Evolutionary conservation across 2,888 invertebrate species (phyloP).

Genomic region (Allygus modestus): DNA sequence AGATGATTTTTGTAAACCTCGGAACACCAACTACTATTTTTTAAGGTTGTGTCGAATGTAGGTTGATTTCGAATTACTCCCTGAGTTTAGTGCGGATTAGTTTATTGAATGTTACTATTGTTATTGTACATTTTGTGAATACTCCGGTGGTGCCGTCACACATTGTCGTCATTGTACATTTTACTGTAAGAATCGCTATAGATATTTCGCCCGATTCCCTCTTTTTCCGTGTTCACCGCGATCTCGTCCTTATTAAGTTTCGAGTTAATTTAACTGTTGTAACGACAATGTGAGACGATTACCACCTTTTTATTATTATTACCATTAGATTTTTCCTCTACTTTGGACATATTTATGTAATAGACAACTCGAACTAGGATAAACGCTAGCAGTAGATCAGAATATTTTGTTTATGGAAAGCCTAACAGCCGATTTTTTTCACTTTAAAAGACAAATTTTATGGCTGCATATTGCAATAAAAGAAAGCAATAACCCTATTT

Average conservation of each 20-base stretch:
- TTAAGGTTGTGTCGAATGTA: conserved; percentile 63
- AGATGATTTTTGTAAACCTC: conserved; percentile 59
- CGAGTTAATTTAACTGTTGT: neutral
- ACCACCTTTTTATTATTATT: conserved; percentile 53
- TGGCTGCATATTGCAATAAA: conserved; percentile 64
- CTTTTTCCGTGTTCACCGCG: neutral
- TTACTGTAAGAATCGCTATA: neutral
- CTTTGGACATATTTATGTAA: conserved; percentile 58
- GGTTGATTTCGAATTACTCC: conserved; percentile 55
- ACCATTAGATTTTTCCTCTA: conserved; percentile 53
- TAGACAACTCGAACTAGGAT: conserved; percentile 57
- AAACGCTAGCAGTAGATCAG: conserved; percentile 63
- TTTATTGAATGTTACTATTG: conserved; percentile 60
- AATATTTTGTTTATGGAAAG: conserved; percentile 59
- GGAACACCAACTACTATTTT: conserved; percentile 63
- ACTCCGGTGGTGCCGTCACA: conserved; percentile 45
- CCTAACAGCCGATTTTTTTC: conserved; percentile 62
- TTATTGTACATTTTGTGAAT: conserved; percentile 63
- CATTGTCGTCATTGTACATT: conserved; percentile 12
- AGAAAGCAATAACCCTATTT: conserved; percentile 63
- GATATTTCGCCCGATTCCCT: neutral
- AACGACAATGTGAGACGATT: conserved; percentile 18
- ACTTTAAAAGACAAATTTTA: conserved; percentile 61
- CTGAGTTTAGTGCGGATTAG: conserved; percentile 59
- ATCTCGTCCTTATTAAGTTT: neutral